Conservation (phyloP, 1,140 invertebrate species). For the Drosophila truncata region DNA sequence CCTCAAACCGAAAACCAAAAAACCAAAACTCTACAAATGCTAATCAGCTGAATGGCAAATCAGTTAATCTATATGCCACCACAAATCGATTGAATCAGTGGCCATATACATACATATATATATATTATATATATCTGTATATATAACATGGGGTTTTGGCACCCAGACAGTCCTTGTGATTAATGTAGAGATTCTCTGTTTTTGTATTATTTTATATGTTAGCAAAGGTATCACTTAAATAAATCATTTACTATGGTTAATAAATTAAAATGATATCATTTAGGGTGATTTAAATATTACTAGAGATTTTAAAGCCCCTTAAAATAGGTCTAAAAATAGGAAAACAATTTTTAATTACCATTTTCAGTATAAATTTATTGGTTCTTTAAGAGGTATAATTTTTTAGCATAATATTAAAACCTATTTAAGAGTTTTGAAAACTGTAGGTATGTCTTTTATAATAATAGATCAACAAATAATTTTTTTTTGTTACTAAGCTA, state of each 20-base stretch:
- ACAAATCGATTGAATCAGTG: constrained; percentile 41
- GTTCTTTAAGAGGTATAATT: neutral
- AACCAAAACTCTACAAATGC: constrained; percentile 27
- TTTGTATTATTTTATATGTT: neutral
- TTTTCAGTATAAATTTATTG: neutral
- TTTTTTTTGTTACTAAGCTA: too few species aligned
- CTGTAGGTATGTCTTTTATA: too few species aligned
- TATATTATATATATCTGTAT: neutral
- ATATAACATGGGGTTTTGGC: constrained; percentile 4
- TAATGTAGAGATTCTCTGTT: neutral
- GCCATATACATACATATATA: constrained; percentile 3
- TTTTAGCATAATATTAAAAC: neutral
- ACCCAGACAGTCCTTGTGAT: constrained; percentile 10
- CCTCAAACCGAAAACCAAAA: neutral
- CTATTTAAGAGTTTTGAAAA: too few species aligned
- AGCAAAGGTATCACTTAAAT: neutral
- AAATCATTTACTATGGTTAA: neutral
- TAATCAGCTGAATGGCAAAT: constrained; percentile 69
- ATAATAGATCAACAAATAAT: neutral
- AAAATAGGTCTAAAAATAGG: neutral
- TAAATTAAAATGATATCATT: neutral
- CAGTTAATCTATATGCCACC: constrained; percentile 57
- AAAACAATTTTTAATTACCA: neutral
- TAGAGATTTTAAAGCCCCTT: neutral
- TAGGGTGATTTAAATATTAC: too few species aligned